These are phyloP conservation scores for Pollenia griseotomentosa DNA, from an alignment of 2,888 invertebrate species.

Conservation along the genomic window DNA sequence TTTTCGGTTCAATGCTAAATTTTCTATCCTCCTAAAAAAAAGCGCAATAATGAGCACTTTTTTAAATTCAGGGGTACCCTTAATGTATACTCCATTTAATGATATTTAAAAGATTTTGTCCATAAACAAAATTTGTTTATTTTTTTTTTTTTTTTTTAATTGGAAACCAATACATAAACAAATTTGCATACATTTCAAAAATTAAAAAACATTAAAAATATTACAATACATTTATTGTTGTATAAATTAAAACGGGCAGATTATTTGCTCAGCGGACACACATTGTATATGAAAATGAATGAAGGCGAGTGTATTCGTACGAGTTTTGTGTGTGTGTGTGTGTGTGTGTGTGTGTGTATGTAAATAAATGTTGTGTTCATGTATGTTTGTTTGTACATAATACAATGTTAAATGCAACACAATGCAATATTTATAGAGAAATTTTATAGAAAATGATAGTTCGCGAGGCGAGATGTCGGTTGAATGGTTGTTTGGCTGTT, in stretches of 20 bases:
- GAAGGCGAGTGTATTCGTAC: too few species aligned
- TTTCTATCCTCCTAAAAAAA: too few species aligned
- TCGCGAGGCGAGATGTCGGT: conserved; percentile 21
- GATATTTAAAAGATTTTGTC: not conserved
- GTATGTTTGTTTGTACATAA: not conserved
- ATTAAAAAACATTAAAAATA: conserved; percentile 28
- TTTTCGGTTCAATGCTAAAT: too few species aligned
- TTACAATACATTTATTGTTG: conserved; percentile 30
- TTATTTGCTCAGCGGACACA: conserved; percentile 5
- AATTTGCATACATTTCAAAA: conserved; percentile 37
- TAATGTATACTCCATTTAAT: not conserved
- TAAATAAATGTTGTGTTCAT: not conserved
- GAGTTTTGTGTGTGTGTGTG: not conserved
- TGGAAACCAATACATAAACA: conserved; percentile 49
- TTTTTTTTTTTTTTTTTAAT: conserved; percentile 15
- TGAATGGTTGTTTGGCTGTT: conserved; percentile 44
- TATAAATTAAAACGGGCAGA: conserved; percentile 49
- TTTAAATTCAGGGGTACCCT: too few species aligned
- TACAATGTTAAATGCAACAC: conserved; percentile 15
- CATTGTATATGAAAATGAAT: not conserved
- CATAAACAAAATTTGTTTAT: not conserved
- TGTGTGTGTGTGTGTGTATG: not conserved
- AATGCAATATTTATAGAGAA: conserved; percentile 61
- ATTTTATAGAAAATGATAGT: conserved; percentile 51
- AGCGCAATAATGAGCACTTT: too few species aligned